Evolutionary conservation across 2,113 vertebrate species (phyloP), one percentile per base, ranked within the genome.

Genomic region (Haemorhous mexicanus): DNA sequence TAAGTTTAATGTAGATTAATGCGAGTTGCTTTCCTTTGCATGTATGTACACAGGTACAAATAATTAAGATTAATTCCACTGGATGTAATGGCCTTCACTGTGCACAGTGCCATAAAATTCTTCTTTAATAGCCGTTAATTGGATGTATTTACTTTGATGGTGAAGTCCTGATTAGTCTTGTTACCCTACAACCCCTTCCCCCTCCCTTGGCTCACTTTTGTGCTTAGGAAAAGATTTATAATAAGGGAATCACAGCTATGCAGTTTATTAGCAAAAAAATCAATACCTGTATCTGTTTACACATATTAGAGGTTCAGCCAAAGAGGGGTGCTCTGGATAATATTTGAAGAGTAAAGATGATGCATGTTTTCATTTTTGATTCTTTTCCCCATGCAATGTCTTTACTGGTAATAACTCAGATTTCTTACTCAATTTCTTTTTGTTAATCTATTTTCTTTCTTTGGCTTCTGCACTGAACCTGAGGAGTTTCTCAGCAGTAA

Each of bases 51-150:
- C 97, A 97, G 97, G 98, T 98, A 98, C 97, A 98, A 98, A 98
- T 99, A 99, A 99, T 99, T 98, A 99, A 99, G 98, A 99, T 98
- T 98, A 99, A 99, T 98, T 98, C 98, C 96, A 90, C 95, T 70
- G 95, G 96, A 95, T 97, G 96, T 98, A 95, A 97, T 98, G 97
- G 97, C 96, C 98, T 98, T 98, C 98, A 98, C 94, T 98, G 97
- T 98, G 97, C 97, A 97, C 82, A 16, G 98, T 98, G 98, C 97
- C 97, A 98, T 98, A 98, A 98, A 97, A 98, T 97, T 97, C 97
- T 97, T 96, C 97, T 97, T 98, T 98, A 98, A 98, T 98, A 97
- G 97, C 97, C 95, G 97, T 97, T 98, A 98, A 98, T 98, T 98
- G 96, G 95, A 97, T 97, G 96, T 97, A 97, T 98, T 98, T 97